Base-by-base conservation (phyloP, 2,113 vertebrate species). In the Protobothrops mucrosquamatus region DNA sequence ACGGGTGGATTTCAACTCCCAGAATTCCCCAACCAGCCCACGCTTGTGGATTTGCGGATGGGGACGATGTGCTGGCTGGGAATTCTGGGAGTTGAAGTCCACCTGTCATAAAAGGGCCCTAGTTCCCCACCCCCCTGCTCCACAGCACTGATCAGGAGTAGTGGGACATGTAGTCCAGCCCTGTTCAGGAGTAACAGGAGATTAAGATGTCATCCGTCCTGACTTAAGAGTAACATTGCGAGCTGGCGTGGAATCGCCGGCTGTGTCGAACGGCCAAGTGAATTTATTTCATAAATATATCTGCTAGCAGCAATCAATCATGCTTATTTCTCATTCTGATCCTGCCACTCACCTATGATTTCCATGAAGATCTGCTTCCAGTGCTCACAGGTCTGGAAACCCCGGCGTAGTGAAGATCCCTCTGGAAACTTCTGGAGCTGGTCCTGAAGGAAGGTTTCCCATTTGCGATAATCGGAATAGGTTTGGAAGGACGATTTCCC, bases 311-410 rank as follows among this genome's bases (percentile, higher is more conserved):
- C 1, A 5, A 15, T 15, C 2, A n/a, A 48, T 86, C 85, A 48
- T 11, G 3, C 18, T 43, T 22, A 43, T 22, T 43, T 81, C 74
- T 22, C 74, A 3, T 22, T 22, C 34, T 8, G 34, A 34, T 29
- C 51, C 87, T 20, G 2, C 10, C 12, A 15, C 97, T 97, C 95
- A 92, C 99, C 99, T 98, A 99, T 98, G 85, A 99, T 99, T 97
- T 99, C 99, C 99, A 99, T 99, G 97, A 99, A 99, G 95, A 99
- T 99, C 97, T 99, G 99, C 93, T 99, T 99, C 99, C 99, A 99
- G 98, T 99, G 99, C 93, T 99, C 98, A 51, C 99, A 99, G 22
- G 99, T 99, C 97, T 99, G 99, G 96, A 99, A 99, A 39, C 99
- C 99, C 0, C 92, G 97, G 4, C 95, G 98, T 94, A 99, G 98